Evolutionary conservation across 1,140 invertebrate genomes (phyloP).

Genomic region (Gonioctena quinquepunctata): DNA sequence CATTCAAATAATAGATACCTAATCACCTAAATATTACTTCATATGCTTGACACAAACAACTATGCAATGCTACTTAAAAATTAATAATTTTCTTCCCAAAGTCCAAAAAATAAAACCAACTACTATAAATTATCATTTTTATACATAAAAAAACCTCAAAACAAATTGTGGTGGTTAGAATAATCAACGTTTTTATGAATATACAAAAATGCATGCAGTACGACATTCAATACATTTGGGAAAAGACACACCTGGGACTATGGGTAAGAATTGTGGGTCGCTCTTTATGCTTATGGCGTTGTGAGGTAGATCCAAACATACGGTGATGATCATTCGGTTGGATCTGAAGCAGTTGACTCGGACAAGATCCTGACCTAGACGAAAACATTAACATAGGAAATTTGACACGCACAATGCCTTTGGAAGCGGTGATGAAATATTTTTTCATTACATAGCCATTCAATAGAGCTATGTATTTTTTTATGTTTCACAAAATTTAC

Average conservation of each 20-base stretch:
- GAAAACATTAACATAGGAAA: conserved; percentile 39
- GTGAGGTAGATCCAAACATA: conserved; percentile 49
- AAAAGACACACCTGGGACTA: conserved; percentile 44
- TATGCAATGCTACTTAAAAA: too few relatives aligned
- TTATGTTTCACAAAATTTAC: too few relatives aligned
- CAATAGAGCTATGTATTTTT: too few relatives aligned
- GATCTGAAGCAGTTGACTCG: conserved; percentile 79
- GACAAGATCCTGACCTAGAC: conserved; percentile 85
- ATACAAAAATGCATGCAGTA: background rate
- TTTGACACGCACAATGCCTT: conserved; percentile 31
- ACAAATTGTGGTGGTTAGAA: too few relatives aligned
- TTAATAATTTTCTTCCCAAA: too few relatives aligned
- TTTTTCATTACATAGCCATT: too few relatives aligned
- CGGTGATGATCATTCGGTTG: conserved; percentile 56
- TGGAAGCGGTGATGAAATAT: too few relatives aligned
- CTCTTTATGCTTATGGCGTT: conserved; percentile 53
- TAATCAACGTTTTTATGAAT: background rate
- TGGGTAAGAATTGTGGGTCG: conserved; percentile 47
- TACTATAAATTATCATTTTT: too few relatives aligned
- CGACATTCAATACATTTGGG: background rate
- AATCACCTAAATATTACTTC: too few relatives aligned
- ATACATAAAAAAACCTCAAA: background rate
- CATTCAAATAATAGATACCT: too few relatives aligned
- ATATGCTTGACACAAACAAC: too few relatives aligned
- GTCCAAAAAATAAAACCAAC: too few relatives aligned